Conservation (phyloP, 1,140 invertebrate genomes). For the Zaprionus vittiger region DNA sequence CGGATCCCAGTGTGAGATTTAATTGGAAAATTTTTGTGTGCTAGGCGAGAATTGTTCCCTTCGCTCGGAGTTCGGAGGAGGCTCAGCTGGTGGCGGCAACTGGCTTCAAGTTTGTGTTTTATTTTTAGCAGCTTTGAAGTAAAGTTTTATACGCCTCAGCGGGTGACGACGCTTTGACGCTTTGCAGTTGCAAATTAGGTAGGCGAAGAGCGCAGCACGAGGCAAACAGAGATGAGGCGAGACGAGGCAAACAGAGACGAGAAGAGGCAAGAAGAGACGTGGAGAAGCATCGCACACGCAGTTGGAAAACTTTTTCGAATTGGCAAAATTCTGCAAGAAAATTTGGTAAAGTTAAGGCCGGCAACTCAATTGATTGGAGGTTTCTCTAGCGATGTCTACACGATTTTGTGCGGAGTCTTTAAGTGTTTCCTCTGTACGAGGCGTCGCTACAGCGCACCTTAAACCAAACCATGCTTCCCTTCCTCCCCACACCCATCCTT, state of each 20-base stretch:
- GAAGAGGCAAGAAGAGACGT: too few species aligned
- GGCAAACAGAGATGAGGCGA: neutral
- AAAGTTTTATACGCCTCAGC: conserved; percentile 15
- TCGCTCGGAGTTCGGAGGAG: too few species aligned
- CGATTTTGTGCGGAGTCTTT: neutral
- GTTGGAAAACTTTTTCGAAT: conserved; percentile 1
- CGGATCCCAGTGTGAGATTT: conserved; percentile 15
- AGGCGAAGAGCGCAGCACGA: neutral
- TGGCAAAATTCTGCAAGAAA: conserved; percentile 20
- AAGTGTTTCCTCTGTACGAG: neutral
- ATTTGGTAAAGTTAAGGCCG: neutral
- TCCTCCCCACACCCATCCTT: neutral
- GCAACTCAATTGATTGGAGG: neutral
- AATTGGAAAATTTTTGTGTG: conserved; percentile 35
- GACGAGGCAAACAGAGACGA: too few species aligned
- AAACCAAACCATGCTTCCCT: neutral
- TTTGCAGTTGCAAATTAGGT: conserved; percentile 25
- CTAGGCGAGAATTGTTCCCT: conserved; percentile 26
- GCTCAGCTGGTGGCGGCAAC: conserved; percentile 35
- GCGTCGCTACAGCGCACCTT: neutral
- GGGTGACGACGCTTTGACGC: conserved; percentile 10
- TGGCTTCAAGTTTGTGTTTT: neutral
- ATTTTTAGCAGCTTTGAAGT: conserved; percentile 13
- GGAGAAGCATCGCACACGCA: too few species aligned
- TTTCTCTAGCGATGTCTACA: neutral